Evolutionary conservation across 2,113 vertebrate species (phyloP), one percentile per base, ranked within the genome.

Genomic region (Chauna torquata): DNA sequence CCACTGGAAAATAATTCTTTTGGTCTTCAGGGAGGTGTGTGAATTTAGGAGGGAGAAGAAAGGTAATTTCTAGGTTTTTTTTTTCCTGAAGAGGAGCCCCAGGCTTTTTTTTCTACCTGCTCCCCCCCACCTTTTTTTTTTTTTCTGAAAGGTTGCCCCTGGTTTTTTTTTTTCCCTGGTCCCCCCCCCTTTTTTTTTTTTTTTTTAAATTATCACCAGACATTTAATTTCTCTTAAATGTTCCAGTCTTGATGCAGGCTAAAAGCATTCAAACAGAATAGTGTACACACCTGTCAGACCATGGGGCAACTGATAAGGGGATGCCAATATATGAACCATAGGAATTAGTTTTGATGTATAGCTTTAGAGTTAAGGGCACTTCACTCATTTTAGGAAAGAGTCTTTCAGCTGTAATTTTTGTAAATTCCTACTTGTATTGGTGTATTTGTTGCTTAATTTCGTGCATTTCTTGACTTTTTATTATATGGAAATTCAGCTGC

Each of bases 21-120:
- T 97, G 95, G 96, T 97, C 95, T 95, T 95, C 79, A 88, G 58
- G 92, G 86, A 97, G 88, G 83, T 96, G 94, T 89, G 81, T 94
- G 80, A 95, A 90, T 96, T 91, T 70, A 70, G 52, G 57, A 88
- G 82, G 64, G 81, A 80, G 92, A 80, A 94, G 87, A 96, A 58
- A 92, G 72, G 91, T 96, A 92, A 74, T 86, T 97, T 97, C 86
- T 97, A 57, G 54, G 71, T 79, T 38, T 25, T 50, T 70, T 64
- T 38, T 36, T 82, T 79, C 69, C 45, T 92, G 57, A 88, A 77
- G 78, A 34, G 66, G 50, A 90, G 80, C 94, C 23, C 12, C 30
- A 45, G 94, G 94, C 62, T 82, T 96, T 87, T 88, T 77, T 68
- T 17, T 61, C 34, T 65, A 42, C 61, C 38, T 34, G 30, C 58